A percentile compares a stretch with the other conserved stretches of the same genome.
Conservation (phyloP, 2,113 vertebrate genomes). For the Hippocampus barbouri region DNA sequence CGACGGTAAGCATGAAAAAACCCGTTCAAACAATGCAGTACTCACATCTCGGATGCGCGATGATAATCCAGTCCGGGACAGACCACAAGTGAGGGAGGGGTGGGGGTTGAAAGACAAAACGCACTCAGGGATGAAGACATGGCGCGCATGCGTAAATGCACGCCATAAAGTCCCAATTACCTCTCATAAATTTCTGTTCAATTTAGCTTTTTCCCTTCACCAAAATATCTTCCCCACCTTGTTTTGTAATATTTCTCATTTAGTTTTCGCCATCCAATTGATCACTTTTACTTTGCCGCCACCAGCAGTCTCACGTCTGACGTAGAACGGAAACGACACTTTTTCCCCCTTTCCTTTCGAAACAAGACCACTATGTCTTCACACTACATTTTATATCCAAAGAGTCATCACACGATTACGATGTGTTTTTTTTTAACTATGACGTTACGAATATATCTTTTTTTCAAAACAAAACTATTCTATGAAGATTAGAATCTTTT, state of each 20-base stretch:
- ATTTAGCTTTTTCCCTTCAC: neutral
- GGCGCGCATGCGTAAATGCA: neutral
- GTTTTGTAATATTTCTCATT: neutral
- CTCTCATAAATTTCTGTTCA: too few relatives aligned
- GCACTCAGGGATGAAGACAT: constrained; percentile 2
- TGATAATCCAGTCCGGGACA: constrained; percentile 40
- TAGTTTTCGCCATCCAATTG: neutral
- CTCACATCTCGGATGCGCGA: constrained; percentile 59
- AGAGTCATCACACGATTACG: too few relatives aligned
- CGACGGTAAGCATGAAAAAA: neutral
- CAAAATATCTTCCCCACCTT: neutral
- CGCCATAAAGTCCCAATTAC: too few relatives aligned
- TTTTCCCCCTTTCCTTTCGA: too few relatives aligned
- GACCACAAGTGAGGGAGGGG: neutral
- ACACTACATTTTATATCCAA: too few relatives aligned
- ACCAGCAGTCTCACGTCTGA: neutral
- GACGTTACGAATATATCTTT: too few relatives aligned
- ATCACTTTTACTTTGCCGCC: neutral
- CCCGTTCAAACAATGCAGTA: constrained; percentile 17
- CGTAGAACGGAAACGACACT: neutral
- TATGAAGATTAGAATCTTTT: too few relatives aligned
- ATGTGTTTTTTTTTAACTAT: too few relatives aligned
- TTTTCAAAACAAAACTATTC: too few relatives aligned
- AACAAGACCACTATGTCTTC: too few relatives aligned
- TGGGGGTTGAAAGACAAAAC: constrained; percentile 6